phyloP scores from a whole-genome alignment of 2,797 vertebrate genomes.

The Schizothorax lantsangensis region DNA sequence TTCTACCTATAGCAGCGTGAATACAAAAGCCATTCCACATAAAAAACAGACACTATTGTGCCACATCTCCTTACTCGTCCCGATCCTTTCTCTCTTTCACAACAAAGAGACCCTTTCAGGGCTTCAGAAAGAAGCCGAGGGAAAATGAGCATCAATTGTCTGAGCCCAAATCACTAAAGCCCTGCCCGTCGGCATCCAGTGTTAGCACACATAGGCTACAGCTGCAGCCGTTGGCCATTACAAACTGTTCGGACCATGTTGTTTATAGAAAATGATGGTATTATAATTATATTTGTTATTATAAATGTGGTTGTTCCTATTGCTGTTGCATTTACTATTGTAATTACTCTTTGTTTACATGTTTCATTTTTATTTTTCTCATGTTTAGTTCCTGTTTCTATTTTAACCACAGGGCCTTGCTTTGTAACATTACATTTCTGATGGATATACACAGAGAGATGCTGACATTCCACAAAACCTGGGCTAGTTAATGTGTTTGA shows the following conservation, averaged over 20 bases:
- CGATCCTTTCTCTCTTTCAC: slow-evolving; percentile 43
- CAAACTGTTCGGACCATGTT: slow-evolving; percentile 58
- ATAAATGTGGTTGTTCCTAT: slow-evolving; percentile 62
- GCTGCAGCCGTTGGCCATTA: slow-evolving; percentile 52
- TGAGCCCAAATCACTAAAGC: slow-evolving; percentile 46
- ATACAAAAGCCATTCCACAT: slow-evolving; percentile 63
- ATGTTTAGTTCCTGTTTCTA: slow-evolving; percentile 42
- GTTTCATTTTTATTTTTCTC: slow-evolving; percentile 53
- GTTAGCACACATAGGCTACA: slow-evolving; percentile 56
- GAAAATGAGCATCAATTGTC: slow-evolving; percentile 57
- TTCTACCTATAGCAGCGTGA: slow-evolving; percentile 52
- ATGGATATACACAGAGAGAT: slow-evolving; percentile 47
- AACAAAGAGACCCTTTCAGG: slow-evolving; percentile 63
- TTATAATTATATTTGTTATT: slow-evolving; percentile 66
- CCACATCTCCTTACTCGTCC: slow-evolving; percentile 40
- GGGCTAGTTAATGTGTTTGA: slow-evolving; percentile 52
- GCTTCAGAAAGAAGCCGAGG: slow-evolving; percentile 46
- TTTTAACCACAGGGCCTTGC: slow-evolving; percentile 55
- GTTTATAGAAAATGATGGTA: slow-evolving; percentile 65
- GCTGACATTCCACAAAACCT: slow-evolving; percentile 60
- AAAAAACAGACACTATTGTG: slow-evolving; percentile 58
- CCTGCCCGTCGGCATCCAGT: slow-evolving; percentile 48
- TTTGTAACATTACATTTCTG: slow-evolving; percentile 52
- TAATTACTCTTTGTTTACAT: slow-evolving; percentile 62
- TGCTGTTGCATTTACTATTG: slow-evolving; percentile 62